phyloP scores from a whole-genome alignment of 2,797 vertebrate species.

The Picus viridis region DNA sequence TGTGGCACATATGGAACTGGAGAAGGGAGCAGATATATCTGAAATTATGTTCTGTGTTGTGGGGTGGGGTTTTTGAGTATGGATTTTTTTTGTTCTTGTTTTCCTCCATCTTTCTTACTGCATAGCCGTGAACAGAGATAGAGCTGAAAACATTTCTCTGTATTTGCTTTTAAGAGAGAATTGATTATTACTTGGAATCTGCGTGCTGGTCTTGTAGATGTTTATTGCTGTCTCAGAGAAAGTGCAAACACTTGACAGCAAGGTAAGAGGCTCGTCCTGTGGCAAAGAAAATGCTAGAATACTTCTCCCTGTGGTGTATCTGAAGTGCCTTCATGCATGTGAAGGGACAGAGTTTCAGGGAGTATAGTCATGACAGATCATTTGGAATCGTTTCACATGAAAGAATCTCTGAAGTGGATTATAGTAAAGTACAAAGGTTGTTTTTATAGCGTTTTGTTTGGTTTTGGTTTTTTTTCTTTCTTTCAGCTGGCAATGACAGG shows the following conservation, averaged over 20 bases:
- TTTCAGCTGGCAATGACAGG: neutral
- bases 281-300: neutral
- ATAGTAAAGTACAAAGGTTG: slow-evolving; percentile 39
- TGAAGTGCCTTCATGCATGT: neutral
- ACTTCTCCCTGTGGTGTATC: neutral
- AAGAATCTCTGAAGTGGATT: slow-evolving; percentile 42
- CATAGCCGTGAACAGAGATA: accelerated
- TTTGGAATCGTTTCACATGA: neutral
- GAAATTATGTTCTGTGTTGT: neutral
- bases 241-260: neutral
- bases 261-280: neutral
- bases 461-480: neutral
- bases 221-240: neutral
- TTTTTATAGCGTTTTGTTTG: slow-evolving; percentile 12
- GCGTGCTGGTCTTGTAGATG: neutral
- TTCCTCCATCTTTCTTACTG: neutral
- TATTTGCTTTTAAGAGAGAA: neutral
- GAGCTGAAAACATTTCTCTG: neutral
- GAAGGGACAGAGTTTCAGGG: neutral
- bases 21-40: neutral
- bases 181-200: neutral
- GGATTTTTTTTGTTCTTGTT: neutral
- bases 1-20: neutral
- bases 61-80: neutral
- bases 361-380: neutral